These are phyloP conservation scores for Ivindomyrus marchei DNA, from an alignment of 2,113 vertebrate species.

Conservation along the genomic window DNA sequence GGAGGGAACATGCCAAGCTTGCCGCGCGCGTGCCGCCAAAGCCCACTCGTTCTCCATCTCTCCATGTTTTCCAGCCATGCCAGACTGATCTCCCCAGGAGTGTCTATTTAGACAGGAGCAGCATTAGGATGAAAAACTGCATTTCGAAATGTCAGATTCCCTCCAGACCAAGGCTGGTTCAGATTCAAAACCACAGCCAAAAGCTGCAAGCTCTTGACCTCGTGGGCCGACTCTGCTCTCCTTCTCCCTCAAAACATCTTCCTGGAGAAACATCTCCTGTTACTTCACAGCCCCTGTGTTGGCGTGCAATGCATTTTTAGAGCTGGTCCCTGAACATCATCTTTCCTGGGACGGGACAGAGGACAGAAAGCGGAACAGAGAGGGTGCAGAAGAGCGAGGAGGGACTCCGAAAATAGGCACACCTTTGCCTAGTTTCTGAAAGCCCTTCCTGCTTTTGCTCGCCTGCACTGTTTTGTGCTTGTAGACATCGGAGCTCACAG, in stretches of 20 bases:
- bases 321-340: background rate
- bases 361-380: background rate
- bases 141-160: background rate
- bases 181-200: background rate
- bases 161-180: background rate
- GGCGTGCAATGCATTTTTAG: background rate
- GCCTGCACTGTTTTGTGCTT: background rate
- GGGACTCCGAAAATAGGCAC: background rate
- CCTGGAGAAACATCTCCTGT: background rate
- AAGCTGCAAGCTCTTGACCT: background rate
- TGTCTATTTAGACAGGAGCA: background rate
- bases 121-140: background rate
- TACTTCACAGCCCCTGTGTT: background rate
- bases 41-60: background rate
- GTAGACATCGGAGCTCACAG: background rate
- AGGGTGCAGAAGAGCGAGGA: background rate
- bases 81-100: background rate
- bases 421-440: background rate
- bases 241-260: background rate
- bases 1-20: background rate
- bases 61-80: background rate
- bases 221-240: background rate
- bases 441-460: background rate
- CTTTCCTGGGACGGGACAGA: background rate
- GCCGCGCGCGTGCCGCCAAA: background rate